A percentile compares a stretch with the other conserved stretches of the same genome.
Conservation (phyloP, 1,140 invertebrate genomes). For the Drosophila sturtevanti region DNA sequence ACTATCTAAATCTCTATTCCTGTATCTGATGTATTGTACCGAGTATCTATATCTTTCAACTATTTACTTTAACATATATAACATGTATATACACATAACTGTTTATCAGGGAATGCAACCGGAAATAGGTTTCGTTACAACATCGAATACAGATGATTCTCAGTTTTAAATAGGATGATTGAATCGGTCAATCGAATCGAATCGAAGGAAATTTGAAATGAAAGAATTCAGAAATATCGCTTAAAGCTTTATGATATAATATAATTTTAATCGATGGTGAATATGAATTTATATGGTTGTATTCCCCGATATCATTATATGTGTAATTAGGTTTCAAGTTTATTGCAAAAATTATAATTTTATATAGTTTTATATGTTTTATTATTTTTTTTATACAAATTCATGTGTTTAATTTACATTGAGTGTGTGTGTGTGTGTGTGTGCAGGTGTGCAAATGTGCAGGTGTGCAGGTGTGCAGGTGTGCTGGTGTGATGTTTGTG, state of each 20-base stretch:
- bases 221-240: too few relatives aligned
- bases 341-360: neutral
- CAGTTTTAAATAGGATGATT: too few relatives aligned
- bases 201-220: too few relatives aligned
- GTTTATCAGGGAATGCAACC: neutral
- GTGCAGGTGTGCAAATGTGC: too few relatives aligned
- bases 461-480: constrained; percentile 4
- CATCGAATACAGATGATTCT: too few relatives aligned
- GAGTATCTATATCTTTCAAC: constrained; percentile 15
- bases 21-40: constrained; percentile 26
- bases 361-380: constrained; percentile 7
- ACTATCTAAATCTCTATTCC: constrained; percentile 19
- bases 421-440: too few relatives aligned
- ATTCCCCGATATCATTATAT: neutral
- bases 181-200: too few relatives aligned
- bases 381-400: constrained; percentile 10
- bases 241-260: too few relatives aligned
- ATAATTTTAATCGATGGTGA: too few relatives aligned
- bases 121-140: neutral
- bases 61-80: too few relatives aligned
- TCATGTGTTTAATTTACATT: constrained; percentile 25
- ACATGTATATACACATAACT: neutral
- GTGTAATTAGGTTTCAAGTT: neutral
- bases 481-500: constrained; percentile 36
- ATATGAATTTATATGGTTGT: too few relatives aligned